Evolutionary conservation across 2,113 vertebrate species (phyloP).

Genomic region (Sinocyclocheilus grahami): DNA sequence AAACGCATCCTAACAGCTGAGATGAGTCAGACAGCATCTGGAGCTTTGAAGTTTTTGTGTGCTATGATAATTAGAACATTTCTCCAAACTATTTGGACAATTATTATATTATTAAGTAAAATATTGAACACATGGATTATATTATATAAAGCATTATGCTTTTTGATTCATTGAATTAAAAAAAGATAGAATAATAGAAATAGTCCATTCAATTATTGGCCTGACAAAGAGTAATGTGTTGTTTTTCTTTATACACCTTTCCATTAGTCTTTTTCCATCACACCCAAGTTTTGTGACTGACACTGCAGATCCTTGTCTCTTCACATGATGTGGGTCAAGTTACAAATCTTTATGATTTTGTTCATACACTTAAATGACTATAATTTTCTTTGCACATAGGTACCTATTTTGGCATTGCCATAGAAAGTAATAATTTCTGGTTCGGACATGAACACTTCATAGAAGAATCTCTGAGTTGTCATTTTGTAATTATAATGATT

Average conservation of each 20-base stretch:
- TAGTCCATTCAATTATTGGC: too few relatives aligned
- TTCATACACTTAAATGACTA: background rate
- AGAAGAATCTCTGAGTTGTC: background rate
- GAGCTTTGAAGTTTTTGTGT: conserved; percentile 18
- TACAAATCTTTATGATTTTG: background rate
- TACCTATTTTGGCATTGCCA: background rate
- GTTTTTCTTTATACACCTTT: background rate
- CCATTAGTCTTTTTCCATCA: background rate
- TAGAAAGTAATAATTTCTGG: background rate
- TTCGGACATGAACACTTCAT: background rate
- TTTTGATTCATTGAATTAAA: background rate
- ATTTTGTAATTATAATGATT: background rate
- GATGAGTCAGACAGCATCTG: conserved; percentile 31
- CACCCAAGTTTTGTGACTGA: background rate
- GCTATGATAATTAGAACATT: conserved; percentile 3
- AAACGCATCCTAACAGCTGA: conserved; percentile 22
- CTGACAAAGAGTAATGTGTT: background rate
- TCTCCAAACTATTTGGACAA: background rate
- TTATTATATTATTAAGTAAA: background rate
- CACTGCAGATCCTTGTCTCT: background rate
- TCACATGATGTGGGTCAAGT: background rate
- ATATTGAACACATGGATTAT: background rate
- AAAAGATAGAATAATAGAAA: too few relatives aligned
- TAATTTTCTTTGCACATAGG: background rate
- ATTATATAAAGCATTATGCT: background rate